phyloP scores from a whole-genome alignment of 2,888 invertebrate species.

The Cataglyphis cursor region DNA sequence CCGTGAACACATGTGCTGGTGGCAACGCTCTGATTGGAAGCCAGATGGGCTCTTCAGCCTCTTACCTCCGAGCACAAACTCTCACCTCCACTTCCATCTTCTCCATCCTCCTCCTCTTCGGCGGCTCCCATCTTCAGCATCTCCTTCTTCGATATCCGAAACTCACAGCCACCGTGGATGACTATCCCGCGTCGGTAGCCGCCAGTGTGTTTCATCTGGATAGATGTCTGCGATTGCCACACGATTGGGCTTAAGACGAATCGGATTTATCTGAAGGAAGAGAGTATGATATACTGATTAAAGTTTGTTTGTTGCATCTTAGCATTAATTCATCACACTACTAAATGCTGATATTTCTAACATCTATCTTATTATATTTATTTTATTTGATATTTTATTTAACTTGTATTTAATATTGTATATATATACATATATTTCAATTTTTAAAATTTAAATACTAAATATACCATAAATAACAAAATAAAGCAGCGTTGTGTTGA shows the following conservation, averaged over 20 bases:
- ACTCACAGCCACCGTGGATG: constrained; percentile 62
- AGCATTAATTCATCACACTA: constrained; percentile 1
- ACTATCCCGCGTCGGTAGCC: constrained; percentile 50
- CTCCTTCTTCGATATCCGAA: constrained; percentile 66
- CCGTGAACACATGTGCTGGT: constrained; percentile 83
- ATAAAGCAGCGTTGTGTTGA: neutral
- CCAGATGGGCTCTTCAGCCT: constrained; percentile 83
- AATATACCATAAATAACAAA: too few species aligned
- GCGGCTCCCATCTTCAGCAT: constrained; percentile 29
- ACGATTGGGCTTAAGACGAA: constrained; percentile 56
- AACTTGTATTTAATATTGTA: neutral
- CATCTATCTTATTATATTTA: neutral
- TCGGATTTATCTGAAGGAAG: constrained; percentile 35
- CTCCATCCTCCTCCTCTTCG: constrained; percentile 32
- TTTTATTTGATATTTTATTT: neutral
- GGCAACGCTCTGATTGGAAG: constrained; percentile 84
- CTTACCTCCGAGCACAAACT: constrained; percentile 73
- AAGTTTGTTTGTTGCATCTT: constrained; percentile 20
- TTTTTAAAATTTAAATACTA: too few species aligned
- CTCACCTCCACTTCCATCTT: constrained; percentile 32
- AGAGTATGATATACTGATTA: neutral
- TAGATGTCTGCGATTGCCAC: constrained; percentile 45
- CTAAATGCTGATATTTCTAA: neutral
- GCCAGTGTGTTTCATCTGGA: constrained; percentile 57
- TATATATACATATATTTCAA: neutral